These are phyloP conservation scores for Macrotis lagotis DNA, from an alignment of 2,113 vertebrate species.

Conservation along the genomic window DNA sequence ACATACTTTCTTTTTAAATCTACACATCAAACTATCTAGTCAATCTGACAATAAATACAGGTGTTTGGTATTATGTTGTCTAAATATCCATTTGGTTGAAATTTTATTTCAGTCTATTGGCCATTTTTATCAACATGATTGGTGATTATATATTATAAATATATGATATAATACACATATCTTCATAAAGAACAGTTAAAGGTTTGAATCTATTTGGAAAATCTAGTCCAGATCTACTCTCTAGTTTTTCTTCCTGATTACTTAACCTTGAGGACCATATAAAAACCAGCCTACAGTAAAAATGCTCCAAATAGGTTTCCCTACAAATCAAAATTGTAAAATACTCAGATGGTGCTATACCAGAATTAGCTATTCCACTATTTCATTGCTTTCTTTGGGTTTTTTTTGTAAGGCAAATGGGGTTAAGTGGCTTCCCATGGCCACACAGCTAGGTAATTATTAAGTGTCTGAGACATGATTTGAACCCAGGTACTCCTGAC, in stretches of 20 bases:
- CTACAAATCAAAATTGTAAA: neutral
- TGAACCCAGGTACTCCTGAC: too few relatives aligned
- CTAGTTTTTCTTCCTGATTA: neutral
- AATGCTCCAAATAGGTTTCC: neutral
- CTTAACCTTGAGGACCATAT: neutral
- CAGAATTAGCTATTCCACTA: neutral
- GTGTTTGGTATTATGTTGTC: too few relatives aligned
- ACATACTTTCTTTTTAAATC: neutral
- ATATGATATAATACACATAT: too few relatives aligned
- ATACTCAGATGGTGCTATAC: neutral
- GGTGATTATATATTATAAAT: neutral
- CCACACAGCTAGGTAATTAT: too few relatives aligned
- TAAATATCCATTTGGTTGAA: too few relatives aligned
- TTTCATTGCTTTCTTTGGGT: neutral
- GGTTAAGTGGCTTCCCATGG: too few relatives aligned
- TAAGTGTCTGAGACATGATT: too few relatives aligned
- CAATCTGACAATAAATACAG: too few relatives aligned
- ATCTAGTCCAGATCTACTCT: neutral
- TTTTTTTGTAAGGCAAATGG: too few relatives aligned
- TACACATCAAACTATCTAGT: neutral
- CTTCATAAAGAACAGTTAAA: neutral
- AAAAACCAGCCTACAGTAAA: neutral
- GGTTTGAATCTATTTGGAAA: neutral
- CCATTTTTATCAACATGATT: neutral
- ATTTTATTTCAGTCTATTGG: too few relatives aligned